Evolutionary conservation across 92 coral and sea anemone species (phyloP), one percentile per base, ranked within the genome.

Genomic region (Porites rus): DNA sequence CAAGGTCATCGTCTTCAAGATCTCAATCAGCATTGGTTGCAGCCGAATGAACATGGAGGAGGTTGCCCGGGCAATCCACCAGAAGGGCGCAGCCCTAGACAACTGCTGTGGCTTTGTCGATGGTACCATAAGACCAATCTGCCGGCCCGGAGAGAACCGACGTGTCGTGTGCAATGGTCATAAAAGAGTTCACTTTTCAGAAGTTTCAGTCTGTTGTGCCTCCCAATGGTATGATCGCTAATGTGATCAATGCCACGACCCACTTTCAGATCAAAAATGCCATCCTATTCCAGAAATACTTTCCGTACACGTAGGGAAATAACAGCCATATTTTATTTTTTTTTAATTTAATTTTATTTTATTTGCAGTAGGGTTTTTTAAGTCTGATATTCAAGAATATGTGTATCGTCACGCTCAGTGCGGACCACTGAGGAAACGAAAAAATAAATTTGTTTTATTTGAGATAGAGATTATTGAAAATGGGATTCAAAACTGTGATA

Each of bases 31-130:
- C 88, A 87, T 1, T 90, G 91, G 93, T 74, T 90, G 1, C 86
- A 76, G 69, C 86, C 93, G 17, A 12, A n/a, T 8, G 31, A 28
- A 78, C 51, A 84, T 89, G 59, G 92, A 93, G 59, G 68, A 69
- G n/a, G 91, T 76, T 80, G 91, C 96, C 19, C 51, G 70, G 20
- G 88, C 93, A 21, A 71, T 91, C 7, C 85, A 79, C 58, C 51
- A 43, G 28, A 86, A 81, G 65, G 96, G 92, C 17, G 94, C 91
- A 21, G 94, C 93, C 16, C 88, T 94, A 12, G 85, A 91, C 74
- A 94, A 89, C 76, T 94, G 93, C 75, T 93, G 92, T 90, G 96
- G 93, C 2, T 93, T 90, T 71, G 89, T 93, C 50, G 88, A 90
- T 84, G 93, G 94, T 65, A 93, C 91, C 17, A 91, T 93, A 10